Evolutionary conservation across 2,113 vertebrate genomes (phyloP).

Genomic region (Engraulis encrasicolus): DNA sequence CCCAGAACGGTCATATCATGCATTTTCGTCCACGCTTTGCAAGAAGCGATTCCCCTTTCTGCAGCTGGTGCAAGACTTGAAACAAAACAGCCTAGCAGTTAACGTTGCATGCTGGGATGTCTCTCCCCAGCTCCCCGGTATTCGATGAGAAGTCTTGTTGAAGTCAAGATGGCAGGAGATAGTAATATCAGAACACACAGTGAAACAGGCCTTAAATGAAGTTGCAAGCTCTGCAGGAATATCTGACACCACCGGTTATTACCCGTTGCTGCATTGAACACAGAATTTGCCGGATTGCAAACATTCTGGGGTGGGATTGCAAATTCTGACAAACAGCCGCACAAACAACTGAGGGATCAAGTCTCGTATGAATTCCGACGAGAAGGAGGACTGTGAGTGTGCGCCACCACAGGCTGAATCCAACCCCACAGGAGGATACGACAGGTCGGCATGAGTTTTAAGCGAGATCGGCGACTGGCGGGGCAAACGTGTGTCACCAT

Average conservation of each 20-base stretch:
- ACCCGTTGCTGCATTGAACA: background rate
- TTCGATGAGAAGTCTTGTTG: slow-evolving; percentile 47
- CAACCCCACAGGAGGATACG: slow-evolving; percentile 64
- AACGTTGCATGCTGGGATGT: slow-evolving; percentile 70
- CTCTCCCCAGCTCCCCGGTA: slow-evolving; percentile 32
- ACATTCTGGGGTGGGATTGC: slow-evolving; percentile 41
- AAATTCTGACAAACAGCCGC: slow-evolving; percentile 46
- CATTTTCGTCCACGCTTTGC: background rate
- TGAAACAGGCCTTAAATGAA: slow-evolving; percentile 69
- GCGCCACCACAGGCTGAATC: slow-evolving; percentile 78
- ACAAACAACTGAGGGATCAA: slow-evolving; percentile 65
- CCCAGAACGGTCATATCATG: too few relatives aligned
- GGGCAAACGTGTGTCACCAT: background rate
- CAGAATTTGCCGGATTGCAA: slow-evolving; percentile 1
- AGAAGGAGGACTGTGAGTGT: slow-evolving; percentile 80
- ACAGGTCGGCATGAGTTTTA: slow-evolving; percentile 63
- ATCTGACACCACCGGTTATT: slow-evolving; percentile 20
- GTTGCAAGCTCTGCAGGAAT: slow-evolving; percentile 38
- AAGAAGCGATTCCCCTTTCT: background rate
- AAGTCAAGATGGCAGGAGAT: slow-evolving; percentile 74
- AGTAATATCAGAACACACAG: slow-evolving; percentile 59
- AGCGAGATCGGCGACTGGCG: slow-evolving; percentile 27
- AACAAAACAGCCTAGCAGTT: background rate
- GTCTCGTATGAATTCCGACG: slow-evolving; percentile 81
- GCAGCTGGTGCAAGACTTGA: background rate